Percentiles rank a stretch among this genome's conserved stretches.
phyloP scores from a whole-genome alignment of 2,113 vertebrate species.

The Apus apus region DNA sequence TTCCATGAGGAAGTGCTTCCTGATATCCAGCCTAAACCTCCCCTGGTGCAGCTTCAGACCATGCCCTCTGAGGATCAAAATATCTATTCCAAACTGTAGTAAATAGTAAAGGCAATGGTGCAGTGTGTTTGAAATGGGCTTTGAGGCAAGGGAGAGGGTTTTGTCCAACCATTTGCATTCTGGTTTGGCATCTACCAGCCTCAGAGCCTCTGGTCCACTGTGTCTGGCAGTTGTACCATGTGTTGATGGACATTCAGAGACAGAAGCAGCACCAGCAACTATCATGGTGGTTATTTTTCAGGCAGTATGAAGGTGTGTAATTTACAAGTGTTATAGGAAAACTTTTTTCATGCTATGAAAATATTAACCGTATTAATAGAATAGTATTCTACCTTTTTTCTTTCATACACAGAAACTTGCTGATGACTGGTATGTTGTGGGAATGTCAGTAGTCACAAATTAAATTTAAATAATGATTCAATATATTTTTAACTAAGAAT shows the following conservation, averaged over 20 bases:
- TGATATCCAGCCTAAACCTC: too few species aligned
- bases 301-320: not conserved
- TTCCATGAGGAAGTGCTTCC: too few species aligned
- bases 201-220: not conserved
- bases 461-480: not conserved
- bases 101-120: not conserved
- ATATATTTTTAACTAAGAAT: not conserved
- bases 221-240: not conserved
- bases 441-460: not conserved
- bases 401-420: not conserved
- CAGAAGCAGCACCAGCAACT: not conserved
- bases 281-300: not conserved
- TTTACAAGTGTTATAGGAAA: not conserved
- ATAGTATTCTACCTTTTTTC: not conserved
- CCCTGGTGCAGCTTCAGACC: too few species aligned
- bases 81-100: not conserved
- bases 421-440: not conserved
- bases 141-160: accelerated
- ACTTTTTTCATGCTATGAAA: not conserved
- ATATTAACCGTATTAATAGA: not conserved
- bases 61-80: too few species aligned
- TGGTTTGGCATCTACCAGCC: not conserved
- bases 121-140: not conserved
- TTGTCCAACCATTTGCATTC: not conserved
- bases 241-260: not conserved